phyloP scores from a whole-genome alignment of 2,113 vertebrate species.

The Macquaria ambigua region DNA sequence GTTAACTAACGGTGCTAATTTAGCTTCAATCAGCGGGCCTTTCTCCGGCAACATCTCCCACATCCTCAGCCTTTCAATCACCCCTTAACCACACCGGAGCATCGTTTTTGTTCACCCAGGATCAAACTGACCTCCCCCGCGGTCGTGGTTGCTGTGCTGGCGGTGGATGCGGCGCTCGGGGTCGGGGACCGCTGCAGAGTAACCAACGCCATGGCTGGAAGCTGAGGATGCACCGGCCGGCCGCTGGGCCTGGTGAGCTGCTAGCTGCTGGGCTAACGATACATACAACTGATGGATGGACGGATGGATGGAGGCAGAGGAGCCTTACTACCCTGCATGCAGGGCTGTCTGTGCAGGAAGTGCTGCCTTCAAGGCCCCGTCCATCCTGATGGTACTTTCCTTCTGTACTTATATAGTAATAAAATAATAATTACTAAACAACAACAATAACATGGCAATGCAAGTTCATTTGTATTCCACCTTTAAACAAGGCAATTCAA shows the following conservation, averaged over 20 bases:
- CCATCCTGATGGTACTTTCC: not conserved
- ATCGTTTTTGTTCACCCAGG: not conserved
- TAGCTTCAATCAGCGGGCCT: constrained; percentile 67
- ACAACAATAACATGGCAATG: not conserved
- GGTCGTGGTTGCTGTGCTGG: constrained; percentile 90
- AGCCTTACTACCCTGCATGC: constrained; percentile 20
- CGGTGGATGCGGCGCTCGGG: constrained; percentile 93
- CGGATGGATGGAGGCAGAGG: constrained; percentile 30
- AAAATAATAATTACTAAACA: not conserved
- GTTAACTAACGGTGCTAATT: constrained; percentile 59
- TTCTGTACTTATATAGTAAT: not conserved
- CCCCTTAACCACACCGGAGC: constrained; percentile 16
- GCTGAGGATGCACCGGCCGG: constrained; percentile 70
- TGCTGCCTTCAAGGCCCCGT: constrained; percentile 9
- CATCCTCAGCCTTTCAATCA: constrained; percentile 45
- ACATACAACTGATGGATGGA: constrained; percentile 41
- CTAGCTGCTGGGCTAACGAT: constrained; percentile 70
- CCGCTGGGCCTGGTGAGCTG: constrained; percentile 74
- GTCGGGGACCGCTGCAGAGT: constrained; percentile 96
- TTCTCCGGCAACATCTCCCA: constrained; percentile 48
- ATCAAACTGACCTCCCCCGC: constrained; percentile 80
- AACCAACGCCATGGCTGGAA: constrained; percentile 92
- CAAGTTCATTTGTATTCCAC: not conserved
- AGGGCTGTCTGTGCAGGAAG: constrained; percentile 45
- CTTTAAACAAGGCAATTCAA: not conserved